A percentile compares a stretch with the other conserved stretches of the same genome.
Evolutionary conservation across 2,113 vertebrate genomes (phyloP).

Genomic region (Bubo blakistoni): DNA sequence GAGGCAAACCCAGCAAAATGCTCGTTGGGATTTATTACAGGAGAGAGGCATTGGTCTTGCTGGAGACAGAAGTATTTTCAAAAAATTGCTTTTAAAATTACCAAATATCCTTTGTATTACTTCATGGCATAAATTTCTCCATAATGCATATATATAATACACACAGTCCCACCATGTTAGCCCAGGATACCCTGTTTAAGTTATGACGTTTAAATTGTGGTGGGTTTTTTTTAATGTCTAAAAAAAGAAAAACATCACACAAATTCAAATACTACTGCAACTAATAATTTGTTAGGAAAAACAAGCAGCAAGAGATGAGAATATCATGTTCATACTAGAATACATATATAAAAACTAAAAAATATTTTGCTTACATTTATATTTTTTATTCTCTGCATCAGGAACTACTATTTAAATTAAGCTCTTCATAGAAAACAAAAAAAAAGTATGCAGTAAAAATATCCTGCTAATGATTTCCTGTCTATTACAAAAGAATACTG

Average conservation of each 20-base stretch:
- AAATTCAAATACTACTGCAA: neutral
- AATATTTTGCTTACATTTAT: neutral
- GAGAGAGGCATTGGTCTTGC: neutral
- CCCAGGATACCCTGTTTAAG: neutral
- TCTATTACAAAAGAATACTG: neutral
- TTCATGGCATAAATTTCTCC: neutral
- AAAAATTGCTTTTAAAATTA: neutral
- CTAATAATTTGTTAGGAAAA: neutral
- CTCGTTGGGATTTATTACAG: neutral
- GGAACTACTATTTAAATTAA: neutral
- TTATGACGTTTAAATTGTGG: neutral
- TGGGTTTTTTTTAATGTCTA: neutral
- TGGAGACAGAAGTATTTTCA: neutral
- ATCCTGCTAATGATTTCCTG: neutral
- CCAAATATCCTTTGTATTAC: neutral
- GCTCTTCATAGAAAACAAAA: neutral
- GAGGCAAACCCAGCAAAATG: neutral
- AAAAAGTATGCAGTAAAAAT: neutral
- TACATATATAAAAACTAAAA: neutral
- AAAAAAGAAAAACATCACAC: neutral
- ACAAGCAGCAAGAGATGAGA: neutral
- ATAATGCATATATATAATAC: neutral
- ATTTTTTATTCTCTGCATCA: neutral
- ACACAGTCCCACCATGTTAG: neutral
- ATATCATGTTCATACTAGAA: neutral